Evolutionary conservation across 2,113 vertebrate genomes (phyloP), one percentile per base, ranked within the genome.

Genomic region (Rhodinocichla rosea): DNA sequence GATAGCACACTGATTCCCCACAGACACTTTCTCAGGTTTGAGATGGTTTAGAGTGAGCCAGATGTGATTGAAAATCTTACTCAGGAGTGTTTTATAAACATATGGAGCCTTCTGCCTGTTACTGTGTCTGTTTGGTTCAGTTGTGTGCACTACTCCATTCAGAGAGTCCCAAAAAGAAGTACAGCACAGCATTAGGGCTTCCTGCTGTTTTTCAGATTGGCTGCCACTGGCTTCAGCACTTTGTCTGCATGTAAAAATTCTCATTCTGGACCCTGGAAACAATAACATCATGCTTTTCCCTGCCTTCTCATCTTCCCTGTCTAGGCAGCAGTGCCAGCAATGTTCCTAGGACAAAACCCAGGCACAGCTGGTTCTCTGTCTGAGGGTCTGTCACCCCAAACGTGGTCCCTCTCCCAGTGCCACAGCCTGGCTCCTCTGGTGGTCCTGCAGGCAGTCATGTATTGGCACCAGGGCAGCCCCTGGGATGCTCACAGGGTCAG

Each of bases 351-450:
- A 26, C 50, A 75, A 83, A 93, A 16, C 44, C 53, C 21, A 30
- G 32, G 42, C 69, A 21, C 6, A 45, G 26, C 21, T 53, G 39
- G 65, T 50, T 56, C 65, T 45, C 63, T 81, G 17, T 50, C 83
- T 49, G 32, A 53, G n/a, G 0, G 1, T 23, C 59, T 88, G 52
- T 62, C 80, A 62, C 49, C 33, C 4, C 35, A 57, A 5, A 4
- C 0, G 0, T 2, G 0, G 17, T 19, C 59, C 42, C 50, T 80
- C 45, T 84, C 35, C 40, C 63, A 57, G n/a, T 0, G 0, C 50
- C 7, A 2, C 57, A 8, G 1, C 56, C 32, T 30, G 50, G 57
- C 24, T 73, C 71, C 1, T 1, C 76, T 35, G 14, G 30, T 4
- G 6, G 10, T 32, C 70, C 65, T 18, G 10, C 28, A 81, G 47